Evolutionary conservation across 2,888 invertebrate genomes (phyloP).

Genomic region (Drosophila helvetica): DNA sequence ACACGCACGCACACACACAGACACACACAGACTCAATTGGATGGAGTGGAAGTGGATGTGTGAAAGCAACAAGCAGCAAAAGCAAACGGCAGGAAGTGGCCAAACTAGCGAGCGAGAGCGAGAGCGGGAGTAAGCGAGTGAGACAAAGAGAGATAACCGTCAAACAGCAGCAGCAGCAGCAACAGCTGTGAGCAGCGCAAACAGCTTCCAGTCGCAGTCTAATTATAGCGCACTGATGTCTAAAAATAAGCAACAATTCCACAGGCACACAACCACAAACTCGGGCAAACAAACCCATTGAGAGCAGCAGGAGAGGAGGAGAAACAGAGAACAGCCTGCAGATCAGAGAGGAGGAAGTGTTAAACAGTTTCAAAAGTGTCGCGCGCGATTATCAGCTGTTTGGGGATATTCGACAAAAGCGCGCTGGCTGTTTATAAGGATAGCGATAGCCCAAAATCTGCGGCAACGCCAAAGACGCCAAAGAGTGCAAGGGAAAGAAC

Average conservation of each 20-base stretch:
- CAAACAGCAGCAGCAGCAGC: neutral
- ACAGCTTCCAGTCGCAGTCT: conserved; percentile 31
- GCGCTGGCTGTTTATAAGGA: neutral
- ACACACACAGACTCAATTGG: neutral
- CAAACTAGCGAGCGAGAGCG: neutral
- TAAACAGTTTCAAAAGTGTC: conserved; percentile 30
- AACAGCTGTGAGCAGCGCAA: neutral
- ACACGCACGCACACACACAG: neutral
- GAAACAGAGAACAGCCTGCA: neutral
- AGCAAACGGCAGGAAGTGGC: neutral
- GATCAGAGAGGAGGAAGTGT: neutral
- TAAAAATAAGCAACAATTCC: conserved; percentile 64
- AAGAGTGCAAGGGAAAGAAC: conserved; percentile 22
- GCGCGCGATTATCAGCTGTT: conserved; percentile 14
- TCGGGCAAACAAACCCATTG: conserved; percentile 58
- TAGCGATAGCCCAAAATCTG: neutral
- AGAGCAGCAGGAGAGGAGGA: conserved; percentile 4
- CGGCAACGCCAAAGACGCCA: conserved; percentile 15
- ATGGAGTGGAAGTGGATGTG: conserved; percentile 21
- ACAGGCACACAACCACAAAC: conserved; percentile 50
- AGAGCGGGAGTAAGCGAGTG: neutral
- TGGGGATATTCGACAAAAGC: conserved; percentile 1
- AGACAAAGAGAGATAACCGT: neutral
- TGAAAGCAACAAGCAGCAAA: conserved; percentile 12
- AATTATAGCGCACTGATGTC: conserved; percentile 50